Percentiles rank a stretch among this genome's conserved stretches.
These are phyloP conservation scores for Hylaea fasciaria DNA, from an alignment of 2,888 invertebrate species.

Conservation along the genomic window DNA sequence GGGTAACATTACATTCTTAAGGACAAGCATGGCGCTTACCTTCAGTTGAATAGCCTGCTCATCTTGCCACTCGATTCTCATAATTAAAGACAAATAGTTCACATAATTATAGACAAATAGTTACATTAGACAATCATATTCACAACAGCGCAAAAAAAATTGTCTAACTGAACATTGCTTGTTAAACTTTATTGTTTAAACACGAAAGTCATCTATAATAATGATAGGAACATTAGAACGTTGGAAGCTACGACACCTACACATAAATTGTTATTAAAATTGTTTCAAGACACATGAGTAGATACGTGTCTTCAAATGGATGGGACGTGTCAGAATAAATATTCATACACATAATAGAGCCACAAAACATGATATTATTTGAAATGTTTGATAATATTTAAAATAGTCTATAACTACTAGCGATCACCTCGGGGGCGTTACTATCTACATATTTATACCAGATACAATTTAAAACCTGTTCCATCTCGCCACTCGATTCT, in stretches of 20 bases:
- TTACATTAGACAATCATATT: no score
- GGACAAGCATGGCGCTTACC: no score
- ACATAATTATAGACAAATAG: no score
- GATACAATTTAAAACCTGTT: constrained; percentile 79
- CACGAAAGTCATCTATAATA: background rate
- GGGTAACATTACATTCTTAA: no score
- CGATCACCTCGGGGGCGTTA: constrained; percentile 75
- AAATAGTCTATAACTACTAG: constrained; percentile 66
- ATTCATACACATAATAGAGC: constrained; percentile 39
- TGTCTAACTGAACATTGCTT: no score
- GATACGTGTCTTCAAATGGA: constrained; percentile 23
- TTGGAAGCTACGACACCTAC: background rate
- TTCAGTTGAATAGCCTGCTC: no score
- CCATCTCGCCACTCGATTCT: constrained; percentile 73
- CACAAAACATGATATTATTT: constrained; percentile 58
- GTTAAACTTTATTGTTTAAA: background rate
- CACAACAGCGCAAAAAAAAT: no score
- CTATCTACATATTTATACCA: constrained; percentile 78
- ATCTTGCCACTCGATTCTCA: no score
- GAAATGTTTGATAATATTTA: constrained; percentile 64
- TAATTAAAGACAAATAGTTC: no score
- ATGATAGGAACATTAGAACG: background rate
- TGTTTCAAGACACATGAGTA: constrained; percentile 11
- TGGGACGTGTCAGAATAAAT: constrained; percentile 30
- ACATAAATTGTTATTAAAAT: constrained; percentile 16